Evolutionary conservation across 2,113 vertebrate species (phyloP).

Genomic region (Istiophorus platypterus): DNA sequence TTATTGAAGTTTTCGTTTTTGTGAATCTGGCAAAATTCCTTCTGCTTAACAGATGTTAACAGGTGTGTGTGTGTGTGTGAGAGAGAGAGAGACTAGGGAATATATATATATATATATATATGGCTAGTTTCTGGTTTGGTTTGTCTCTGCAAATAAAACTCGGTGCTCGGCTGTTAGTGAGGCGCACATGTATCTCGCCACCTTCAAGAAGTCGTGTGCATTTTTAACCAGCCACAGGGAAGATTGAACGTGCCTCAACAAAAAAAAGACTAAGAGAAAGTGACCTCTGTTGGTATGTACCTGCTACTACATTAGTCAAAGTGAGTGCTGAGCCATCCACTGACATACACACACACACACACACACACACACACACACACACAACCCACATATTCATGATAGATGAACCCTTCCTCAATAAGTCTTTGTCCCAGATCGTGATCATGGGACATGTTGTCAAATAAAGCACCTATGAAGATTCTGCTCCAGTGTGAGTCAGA

Average conservation of each 20-base stretch:
- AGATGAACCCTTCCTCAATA: slow-evolving; percentile 63
- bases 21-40: not conserved
- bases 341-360: not conserved
- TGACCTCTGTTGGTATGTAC: slow-evolving; percentile 72
- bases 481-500: slow-evolving; percentile 54
- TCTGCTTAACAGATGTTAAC: no score
- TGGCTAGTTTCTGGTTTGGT: not conserved
- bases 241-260: not conserved
- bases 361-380: slow-evolving; percentile 22
- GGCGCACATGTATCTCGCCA: not conserved
- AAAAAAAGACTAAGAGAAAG: slow-evolving; percentile 54
- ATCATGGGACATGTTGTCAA: slow-evolving; percentile 70
- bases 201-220: slow-evolving; percentile 15
- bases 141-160: not conserved
- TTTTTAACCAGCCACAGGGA: not conserved
- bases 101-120: no score
- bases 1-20: no score
- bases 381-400: slow-evolving; percentile 53
- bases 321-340: not conserved
- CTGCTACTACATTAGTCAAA: slow-evolving; percentile 57
- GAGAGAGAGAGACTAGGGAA: no score
- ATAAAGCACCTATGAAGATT: slow-evolving; percentile 61
- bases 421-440: slow-evolving; percentile 71
- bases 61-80: no score
- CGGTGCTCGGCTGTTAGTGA: not conserved